Base-by-base conservation (phyloP, 2,888 invertebrate genomes). In the Strigamia crassipes region DNA sequence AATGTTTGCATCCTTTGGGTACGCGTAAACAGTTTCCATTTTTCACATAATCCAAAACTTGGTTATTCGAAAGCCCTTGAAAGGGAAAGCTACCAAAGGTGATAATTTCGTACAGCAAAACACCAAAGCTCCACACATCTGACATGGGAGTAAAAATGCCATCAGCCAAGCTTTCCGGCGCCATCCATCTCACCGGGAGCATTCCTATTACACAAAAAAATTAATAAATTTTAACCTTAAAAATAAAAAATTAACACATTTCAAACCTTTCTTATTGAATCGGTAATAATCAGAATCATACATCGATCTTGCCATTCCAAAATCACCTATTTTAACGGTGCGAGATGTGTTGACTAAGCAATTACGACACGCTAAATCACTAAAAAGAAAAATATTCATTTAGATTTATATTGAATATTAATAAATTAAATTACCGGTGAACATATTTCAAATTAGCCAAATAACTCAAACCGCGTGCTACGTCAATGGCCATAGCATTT, bases 131-230 rank as follows among this genome's bases (percentile, higher is more conserved):
- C 96, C 96, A 97, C 18, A 96, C 92, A 88, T 97, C 96, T 0
- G 96, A 94, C 51, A 93, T 92, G 23, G 94, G 91, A 0, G 95
- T 94, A 88, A 96, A 96, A 82, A 94, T 90, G 13, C 96, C 96
- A 31, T 93, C 90, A 3, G 91, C 92, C 18, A 96, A 89, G 85
- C 94, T 93, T 89, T 96, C 96, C 0, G 96, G 96, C 0, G 96
- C 93, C 96, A 96, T 96, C 96, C 96, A 96, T 83, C 96, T 90
- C 10, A 96, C 95, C 0, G 96, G 96, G 84, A 96, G 88, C 93
- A 94, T 93, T 31, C 91, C 91, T 91, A 38, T 38, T 38, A 84
- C 5, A 81, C 81, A 34, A 1, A 31, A 13, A 10, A 66, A 27
- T 1, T 0, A 38, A n/a, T n/a, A 81, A 12, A 79, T 31, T 46